A percentile compares a stretch with the other conserved stretches of the same genome.
Evolutionary conservation across 2,888 invertebrate species (phyloP).

Genomic region (Alcis repandata): DNA sequence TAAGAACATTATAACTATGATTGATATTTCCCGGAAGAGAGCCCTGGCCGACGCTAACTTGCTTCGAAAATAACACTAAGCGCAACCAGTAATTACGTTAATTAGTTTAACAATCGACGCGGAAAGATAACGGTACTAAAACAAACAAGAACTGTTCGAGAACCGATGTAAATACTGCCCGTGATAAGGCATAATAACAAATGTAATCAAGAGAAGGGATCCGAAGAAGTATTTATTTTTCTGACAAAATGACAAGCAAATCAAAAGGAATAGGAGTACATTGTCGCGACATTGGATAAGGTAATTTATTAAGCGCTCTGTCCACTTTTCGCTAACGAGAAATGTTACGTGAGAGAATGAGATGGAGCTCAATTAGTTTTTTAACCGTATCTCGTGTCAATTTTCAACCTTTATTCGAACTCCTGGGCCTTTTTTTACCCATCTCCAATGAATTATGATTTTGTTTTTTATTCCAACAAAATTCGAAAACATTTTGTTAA

Average conservation of each 20-base stretch:
- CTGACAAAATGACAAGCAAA: no score
- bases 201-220: neutral
- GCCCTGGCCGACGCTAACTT: constrained; percentile 34
- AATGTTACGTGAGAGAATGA: no score
- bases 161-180: neutral
- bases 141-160: neutral
- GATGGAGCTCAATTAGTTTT: no score
- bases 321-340: no score
- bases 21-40: constrained; percentile 41
- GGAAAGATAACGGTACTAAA: constrained; percentile 41
- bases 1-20: constrained; percentile 25
- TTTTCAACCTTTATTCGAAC: no score
- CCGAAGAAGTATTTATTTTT: neutral
- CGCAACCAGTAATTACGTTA: constrained; percentile 41
- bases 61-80: constrained; percentile 38
- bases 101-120: constrained; percentile 38
- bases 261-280: no score
- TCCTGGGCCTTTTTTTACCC: no score
- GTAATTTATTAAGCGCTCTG: no score
- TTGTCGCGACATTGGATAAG: no score
- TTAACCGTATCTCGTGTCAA: no score
- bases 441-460: no score
- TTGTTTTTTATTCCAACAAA: no score
- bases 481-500: neutral
- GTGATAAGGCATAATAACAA: neutral